Evolutionary conservation across 2,888 invertebrate genomes (phyloP).

Genomic region (Rhagium mordax): DNA sequence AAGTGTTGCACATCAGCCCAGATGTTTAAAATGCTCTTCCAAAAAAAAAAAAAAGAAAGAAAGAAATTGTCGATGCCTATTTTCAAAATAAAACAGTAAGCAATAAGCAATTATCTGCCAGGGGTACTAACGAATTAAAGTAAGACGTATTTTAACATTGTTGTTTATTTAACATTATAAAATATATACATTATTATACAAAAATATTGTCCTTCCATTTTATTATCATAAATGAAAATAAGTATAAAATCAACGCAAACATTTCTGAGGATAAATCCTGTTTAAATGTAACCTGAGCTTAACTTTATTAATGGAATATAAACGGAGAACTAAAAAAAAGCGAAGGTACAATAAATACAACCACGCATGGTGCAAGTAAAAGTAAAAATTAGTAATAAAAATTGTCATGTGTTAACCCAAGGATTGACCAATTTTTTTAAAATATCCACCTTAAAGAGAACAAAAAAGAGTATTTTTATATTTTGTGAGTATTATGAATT

Average conservation of each 20-base stretch:
- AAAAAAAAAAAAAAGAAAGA: too few relatives aligned
- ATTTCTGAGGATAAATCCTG: not conserved
- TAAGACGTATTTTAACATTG: not conserved
- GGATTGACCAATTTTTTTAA: conserved; percentile 38
- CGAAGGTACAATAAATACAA: conserved; percentile 2
- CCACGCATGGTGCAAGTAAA: not conserved
- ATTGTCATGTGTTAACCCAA: conserved; percentile 8
- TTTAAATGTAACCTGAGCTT: not conserved
- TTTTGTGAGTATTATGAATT: not conserved
- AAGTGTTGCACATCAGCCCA: too few relatives aligned
- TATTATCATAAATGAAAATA: not conserved
- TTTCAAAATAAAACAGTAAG: too few relatives aligned
- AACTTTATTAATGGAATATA: not conserved
- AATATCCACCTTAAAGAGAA: conserved; percentile 45
- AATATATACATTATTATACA: conserved; percentile 12
- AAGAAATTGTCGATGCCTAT: too few relatives aligned
- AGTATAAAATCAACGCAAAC: not conserved
- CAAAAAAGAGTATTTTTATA: conserved; percentile 7
- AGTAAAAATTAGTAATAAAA: conserved; percentile 1
- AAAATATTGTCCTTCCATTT: not conserved
- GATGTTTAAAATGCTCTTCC: too few relatives aligned
- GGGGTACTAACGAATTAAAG: not conserved
- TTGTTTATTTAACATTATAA: conserved; percentile 14
- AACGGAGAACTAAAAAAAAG: not conserved
- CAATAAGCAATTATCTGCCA: too few relatives aligned